Evolutionary conservation across 2,888 invertebrate species (phyloP), one percentile per base, ranked within the genome.

Genomic region (Drosophila glabriapex): DNA sequence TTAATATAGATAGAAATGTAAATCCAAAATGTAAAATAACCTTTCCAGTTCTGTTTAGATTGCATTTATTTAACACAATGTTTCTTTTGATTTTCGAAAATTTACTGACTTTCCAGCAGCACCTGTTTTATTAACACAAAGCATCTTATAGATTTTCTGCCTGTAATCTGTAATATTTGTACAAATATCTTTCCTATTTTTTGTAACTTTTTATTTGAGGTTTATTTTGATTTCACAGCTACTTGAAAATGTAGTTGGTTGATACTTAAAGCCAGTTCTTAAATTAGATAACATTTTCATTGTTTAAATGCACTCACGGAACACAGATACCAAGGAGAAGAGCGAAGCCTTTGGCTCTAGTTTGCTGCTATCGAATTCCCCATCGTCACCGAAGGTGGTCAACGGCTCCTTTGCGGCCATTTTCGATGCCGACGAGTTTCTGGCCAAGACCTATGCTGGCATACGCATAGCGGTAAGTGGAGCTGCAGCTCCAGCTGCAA

Each of bases 301-400:
- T 46, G 10, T 58, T 43, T 10, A 46, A 46, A 29, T 35, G 16
- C 16, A 33, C 14, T 7, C 2, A n/a, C 7, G 5, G 5, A 29
- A 28, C 9, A 4, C 35, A 96, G 98, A 97, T 93, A 97, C 97
- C 1, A 96, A 96, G 80, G 96, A 96, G 90, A 95, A 96, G 82
- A 97, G 97, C 91, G 97, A 97, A 62, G 96, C 97, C 43, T 99
- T 98, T 89, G 99, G 99, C 43, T 97, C 99, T 54, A 98, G 98
- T 91, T 95, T 99, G 3, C 95, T 99, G 31, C 94, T 99, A 58
- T 97, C 98, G 59, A 99, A 99, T 93, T 97, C 98, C 3, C 99
- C 99, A 1, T 97, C 98, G 96, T 98, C 98, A 7, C 99, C 99
- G 0, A 99, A 99, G 94, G 97, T 99, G 60, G 98, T 98, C 4